Conservation (phyloP, 2,797 vertebrate genomes). For the Dallia pectoralis region DNA sequence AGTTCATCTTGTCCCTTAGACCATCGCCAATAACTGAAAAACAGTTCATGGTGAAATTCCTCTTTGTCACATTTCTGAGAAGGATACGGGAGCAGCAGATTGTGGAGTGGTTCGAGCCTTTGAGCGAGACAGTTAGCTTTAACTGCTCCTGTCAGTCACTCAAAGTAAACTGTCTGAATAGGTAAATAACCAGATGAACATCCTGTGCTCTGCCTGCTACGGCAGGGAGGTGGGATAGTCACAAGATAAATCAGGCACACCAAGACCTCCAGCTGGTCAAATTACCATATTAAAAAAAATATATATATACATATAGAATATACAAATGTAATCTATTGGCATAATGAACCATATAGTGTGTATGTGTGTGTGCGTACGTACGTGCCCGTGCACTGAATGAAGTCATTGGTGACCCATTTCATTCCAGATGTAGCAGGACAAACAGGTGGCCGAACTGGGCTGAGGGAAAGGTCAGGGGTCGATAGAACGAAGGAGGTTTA, state of each 20-base stretch:
- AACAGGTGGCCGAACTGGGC: constrained; percentile 13
- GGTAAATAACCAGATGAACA: neutral
- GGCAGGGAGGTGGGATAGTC: neutral
- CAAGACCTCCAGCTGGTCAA: neutral
- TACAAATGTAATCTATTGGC: neutral
- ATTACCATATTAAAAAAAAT: neutral
- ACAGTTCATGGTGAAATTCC: too few relatives aligned
- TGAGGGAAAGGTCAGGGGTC: neutral
- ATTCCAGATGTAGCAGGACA: constrained; percentile 2
- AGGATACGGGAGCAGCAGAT: too few relatives aligned
- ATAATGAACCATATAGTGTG: neutral
- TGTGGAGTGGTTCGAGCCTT: neutral
- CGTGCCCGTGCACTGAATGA: neutral
- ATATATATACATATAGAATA: neutral
- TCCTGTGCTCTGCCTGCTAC: neutral
- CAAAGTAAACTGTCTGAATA: neutral
- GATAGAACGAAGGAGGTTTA: neutral
- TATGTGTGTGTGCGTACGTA: neutral
- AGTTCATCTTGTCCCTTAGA: too few relatives aligned
- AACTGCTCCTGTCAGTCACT: too few relatives aligned
- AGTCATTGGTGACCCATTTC: neutral
- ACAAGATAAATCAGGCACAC: neutral
- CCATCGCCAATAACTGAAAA: too few relatives aligned
- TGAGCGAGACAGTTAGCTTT: neutral
- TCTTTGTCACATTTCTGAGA: too few relatives aligned